phyloP scores from a whole-genome alignment of 2,113 vertebrate genomes.

The Xyrauchen texanus region DNA sequence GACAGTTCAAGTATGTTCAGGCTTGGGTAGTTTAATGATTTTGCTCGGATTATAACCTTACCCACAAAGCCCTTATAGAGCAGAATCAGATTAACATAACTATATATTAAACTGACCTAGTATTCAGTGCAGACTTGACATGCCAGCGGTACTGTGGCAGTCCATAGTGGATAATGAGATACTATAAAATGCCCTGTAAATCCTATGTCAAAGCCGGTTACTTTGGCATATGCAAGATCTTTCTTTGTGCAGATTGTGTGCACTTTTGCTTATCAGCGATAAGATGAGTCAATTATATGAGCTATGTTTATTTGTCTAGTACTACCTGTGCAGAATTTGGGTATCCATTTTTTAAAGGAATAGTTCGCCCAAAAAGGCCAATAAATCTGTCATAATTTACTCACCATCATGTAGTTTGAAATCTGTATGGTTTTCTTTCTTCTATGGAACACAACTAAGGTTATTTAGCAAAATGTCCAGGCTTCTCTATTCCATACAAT shows the following conservation, averaged over 20 bases:
- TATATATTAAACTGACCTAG: constrained; percentile 25
- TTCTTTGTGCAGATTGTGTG: not conserved
- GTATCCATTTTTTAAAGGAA: not conserved
- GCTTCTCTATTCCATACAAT: too few relatives aligned
- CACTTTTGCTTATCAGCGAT: not conserved
- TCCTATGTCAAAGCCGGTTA: constrained; percentile 24
- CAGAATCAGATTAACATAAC: constrained; percentile 35
- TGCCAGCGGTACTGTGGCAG: not conserved
- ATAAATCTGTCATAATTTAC: too few relatives aligned
- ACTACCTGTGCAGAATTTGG: not conserved
- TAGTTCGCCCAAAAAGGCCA: not conserved
- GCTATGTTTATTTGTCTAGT: constrained; percentile 3
- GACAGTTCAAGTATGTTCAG: constrained; percentile 35
- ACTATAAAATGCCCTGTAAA: constrained; percentile 38
- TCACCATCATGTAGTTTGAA: too few relatives aligned
- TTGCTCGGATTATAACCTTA: constrained; percentile 33
- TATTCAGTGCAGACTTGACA: not conserved
- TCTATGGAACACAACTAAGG: too few relatives aligned
- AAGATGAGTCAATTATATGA: constrained; percentile 14
- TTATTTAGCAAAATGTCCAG: too few relatives aligned
- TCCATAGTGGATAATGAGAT: constrained; percentile 35
- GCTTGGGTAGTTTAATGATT: constrained; percentile 28
- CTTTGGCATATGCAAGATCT: not conserved
- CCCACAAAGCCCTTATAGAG: not conserved
- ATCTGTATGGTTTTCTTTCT: too few relatives aligned